phyloP scores from a whole-genome alignment of 2,797 vertebrate species.

The Cirrhinus molitorella region DNA sequence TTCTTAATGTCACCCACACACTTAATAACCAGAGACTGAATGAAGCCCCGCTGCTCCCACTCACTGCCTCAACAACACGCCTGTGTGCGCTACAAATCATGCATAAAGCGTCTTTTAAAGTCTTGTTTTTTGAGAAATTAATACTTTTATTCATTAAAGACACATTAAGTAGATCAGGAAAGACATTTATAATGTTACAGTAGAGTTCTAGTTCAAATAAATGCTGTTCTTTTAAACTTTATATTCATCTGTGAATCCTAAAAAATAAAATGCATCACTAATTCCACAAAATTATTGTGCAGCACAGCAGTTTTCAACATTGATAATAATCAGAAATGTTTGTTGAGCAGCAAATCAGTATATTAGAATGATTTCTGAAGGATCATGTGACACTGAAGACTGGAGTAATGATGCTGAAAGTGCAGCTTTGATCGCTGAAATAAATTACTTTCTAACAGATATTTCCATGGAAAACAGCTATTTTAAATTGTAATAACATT shows the following conservation, averaged over 20 bases:
- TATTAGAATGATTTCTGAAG: neutral
- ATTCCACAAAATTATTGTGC: neutral
- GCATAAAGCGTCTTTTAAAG: too few relatives aligned
- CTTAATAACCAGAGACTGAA: constrained; percentile 46
- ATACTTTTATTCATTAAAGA: too few relatives aligned
- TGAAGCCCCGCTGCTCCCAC: constrained; percentile 11
- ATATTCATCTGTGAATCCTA: neutral
- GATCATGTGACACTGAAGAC: neutral
- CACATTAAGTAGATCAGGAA: too few relatives aligned
- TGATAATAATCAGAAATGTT: too few relatives aligned
- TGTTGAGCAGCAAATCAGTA: too few relatives aligned
- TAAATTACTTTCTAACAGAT: too few relatives aligned
- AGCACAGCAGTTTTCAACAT: too few relatives aligned
- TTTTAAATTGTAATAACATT: too few relatives aligned
- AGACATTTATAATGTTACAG: neutral
- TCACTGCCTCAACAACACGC: neutral
- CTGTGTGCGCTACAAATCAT: too few relatives aligned
- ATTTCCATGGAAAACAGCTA: too few relatives aligned
- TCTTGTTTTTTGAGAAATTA: too few relatives aligned
- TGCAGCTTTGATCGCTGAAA: too few relatives aligned
- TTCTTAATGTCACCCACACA: constrained; percentile 40
- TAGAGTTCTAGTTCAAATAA: neutral
- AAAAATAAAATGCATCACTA: neutral
- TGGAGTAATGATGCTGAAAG: neutral
- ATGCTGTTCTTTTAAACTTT: neutral